phyloP scores from a whole-genome alignment of 2,888 invertebrate genomes.

The Nomada ruficornis region DNA sequence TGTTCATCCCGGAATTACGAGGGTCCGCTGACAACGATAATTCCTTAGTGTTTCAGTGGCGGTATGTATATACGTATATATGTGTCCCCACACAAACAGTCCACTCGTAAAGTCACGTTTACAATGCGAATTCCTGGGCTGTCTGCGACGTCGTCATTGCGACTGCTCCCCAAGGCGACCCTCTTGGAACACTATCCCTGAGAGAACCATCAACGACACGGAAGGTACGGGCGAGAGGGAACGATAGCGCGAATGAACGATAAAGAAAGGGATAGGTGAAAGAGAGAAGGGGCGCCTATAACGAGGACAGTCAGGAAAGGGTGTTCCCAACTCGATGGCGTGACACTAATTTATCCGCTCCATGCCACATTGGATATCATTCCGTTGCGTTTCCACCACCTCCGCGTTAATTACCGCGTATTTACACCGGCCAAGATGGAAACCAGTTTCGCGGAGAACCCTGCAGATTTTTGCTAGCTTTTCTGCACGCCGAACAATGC shows the following conservation, averaged over 20 bases:
- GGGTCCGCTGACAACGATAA: slow-evolving; percentile 68
- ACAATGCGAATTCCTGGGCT: slow-evolving; percentile 66
- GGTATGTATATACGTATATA: slow-evolving; percentile 9
- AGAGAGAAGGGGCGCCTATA: slow-evolving; percentile 42
- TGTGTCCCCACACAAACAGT: neutral
- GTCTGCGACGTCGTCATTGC: slow-evolving; percentile 52
- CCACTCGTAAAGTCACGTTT: slow-evolving; percentile 67
- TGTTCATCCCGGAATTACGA: slow-evolving; percentile 71
- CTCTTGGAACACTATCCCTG: slow-evolving; percentile 35
- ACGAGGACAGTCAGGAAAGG: slow-evolving; percentile 62
- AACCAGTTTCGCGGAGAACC: slow-evolving; percentile 37
- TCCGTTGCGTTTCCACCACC: slow-evolving; percentile 80
- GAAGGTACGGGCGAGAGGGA: slow-evolving; percentile 23
- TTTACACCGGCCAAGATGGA: slow-evolving; percentile 71
- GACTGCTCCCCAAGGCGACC: slow-evolving; percentile 46
- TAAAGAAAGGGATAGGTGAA: slow-evolving; percentile 5
- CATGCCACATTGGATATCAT: slow-evolving; percentile 71
- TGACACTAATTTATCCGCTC: slow-evolving; percentile 71
- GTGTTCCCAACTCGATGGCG: slow-evolving; percentile 57
- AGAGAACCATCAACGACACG: slow-evolving; percentile 26
- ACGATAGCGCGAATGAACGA: slow-evolving; percentile 29
- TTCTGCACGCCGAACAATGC: slow-evolving; percentile 22
- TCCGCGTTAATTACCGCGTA: slow-evolving; percentile 81
- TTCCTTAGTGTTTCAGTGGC: slow-evolving; percentile 66
- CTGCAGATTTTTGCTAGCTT: slow-evolving; percentile 22